Conservation (phyloP, 2,113 vertebrate species). For the Planiliza haematocheilus region DNA sequence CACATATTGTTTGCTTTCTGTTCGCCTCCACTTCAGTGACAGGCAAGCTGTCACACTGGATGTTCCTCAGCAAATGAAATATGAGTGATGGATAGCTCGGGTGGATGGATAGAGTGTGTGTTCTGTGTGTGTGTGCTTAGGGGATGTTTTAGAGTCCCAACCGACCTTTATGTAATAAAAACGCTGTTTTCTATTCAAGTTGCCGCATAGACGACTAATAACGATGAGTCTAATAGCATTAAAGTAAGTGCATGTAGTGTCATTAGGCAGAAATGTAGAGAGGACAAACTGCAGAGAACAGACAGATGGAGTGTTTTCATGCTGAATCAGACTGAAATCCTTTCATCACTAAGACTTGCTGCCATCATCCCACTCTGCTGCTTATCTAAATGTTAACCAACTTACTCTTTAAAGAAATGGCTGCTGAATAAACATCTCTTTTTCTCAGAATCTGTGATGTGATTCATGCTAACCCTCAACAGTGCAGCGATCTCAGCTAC, state of each 20-base stretch:
- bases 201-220: neutral
- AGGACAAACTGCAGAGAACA: conserved; percentile 26
- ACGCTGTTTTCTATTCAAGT: neutral
- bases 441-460: too few relatives aligned
- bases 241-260: conserved; percentile 10
- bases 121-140: neutral
- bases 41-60: conserved; percentile 38
- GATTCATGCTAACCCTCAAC: too few relatives aligned
- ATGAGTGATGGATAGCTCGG: conserved; percentile 20
- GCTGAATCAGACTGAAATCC: conserved; percentile 58
- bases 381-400: conserved; percentile 62
- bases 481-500: neutral
- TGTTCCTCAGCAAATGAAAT: conserved; percentile 23
- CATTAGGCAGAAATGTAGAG: conserved; percentile 10
- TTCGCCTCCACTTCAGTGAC: conserved; percentile 27
- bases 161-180: too few relatives aligned
- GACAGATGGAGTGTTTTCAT: conserved; percentile 66
- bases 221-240: too few relatives aligned
- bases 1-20: conserved; percentile 41
- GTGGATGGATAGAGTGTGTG: neutral
- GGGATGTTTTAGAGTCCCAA: too few relatives aligned
- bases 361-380: conserved; percentile 58
- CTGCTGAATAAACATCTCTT: conserved; percentile 4
- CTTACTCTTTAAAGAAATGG: conserved; percentile 39
- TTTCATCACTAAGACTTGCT: conserved; percentile 59